Evolutionary conservation across 2,888 invertebrate genomes (phyloP).

Genomic region (Creontiades dilutus): DNA sequence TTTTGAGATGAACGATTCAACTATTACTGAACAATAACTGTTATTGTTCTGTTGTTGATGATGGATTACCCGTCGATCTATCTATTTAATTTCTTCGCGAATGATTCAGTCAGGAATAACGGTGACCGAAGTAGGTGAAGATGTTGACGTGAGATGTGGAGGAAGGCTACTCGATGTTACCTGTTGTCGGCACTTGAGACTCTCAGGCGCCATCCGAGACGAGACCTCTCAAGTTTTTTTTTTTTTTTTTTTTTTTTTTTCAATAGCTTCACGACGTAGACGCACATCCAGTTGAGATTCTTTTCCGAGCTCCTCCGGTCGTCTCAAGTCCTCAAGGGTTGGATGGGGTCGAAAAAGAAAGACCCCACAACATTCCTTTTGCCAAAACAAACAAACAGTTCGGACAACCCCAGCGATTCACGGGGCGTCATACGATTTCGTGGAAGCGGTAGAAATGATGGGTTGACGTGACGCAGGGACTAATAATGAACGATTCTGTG

Average conservation of each 20-base stretch:
- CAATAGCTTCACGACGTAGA: constrained; percentile 29
- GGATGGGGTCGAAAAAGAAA: not conserved
- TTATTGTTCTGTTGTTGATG: too few species aligned
- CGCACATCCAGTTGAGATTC: not conserved
- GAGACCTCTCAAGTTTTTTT: constrained; percentile 38
- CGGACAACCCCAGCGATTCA: too few species aligned
- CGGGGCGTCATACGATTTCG: too few species aligned
- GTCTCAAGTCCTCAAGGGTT: constrained; percentile 8
- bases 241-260: constrained; percentile 45
- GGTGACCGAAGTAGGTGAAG: not conserved
- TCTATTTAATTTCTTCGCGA: too few species aligned
- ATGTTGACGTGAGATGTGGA: constrained; percentile 21
- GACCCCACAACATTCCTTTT: not conserved
- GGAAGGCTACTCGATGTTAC: constrained; percentile 50
- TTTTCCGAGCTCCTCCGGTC: not conserved
- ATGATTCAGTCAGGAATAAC: not conserved
- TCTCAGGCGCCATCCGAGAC: constrained; percentile 13
- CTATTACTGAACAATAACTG: too few species aligned
- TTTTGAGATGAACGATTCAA: too few species aligned
- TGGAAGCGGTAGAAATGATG: too few species aligned
- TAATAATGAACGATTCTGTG: too few species aligned
- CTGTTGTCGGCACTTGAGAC: constrained; percentile 53
- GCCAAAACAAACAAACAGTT: not conserved
- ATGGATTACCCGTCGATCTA: too few species aligned
- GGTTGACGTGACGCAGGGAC: too few species aligned